A percentile compares a stretch with the other conserved stretches of the same genome.
These are phyloP conservation scores for Beroe forskalii DNA, from an alignment of 37 sponge, comb jelly and placozoan genomes.

Conservation along the genomic window DNA sequence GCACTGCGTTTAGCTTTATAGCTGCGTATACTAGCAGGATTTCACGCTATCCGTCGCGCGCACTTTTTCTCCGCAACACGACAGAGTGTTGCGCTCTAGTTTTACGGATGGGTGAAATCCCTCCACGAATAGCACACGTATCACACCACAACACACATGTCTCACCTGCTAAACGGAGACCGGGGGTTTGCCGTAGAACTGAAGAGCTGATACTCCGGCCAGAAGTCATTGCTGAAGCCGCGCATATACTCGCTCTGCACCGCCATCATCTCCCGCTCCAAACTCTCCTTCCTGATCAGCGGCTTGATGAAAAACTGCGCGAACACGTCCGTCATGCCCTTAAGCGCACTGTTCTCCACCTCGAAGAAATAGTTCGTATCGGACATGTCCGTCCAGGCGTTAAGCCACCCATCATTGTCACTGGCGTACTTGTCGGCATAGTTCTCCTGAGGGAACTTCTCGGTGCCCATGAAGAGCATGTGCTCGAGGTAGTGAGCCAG, in stretches of 20 bases:
- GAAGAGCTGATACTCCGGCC: conserved; percentile 77
- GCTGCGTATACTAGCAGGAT: no score
- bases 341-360: neutral
- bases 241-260: conserved; percentile 87
- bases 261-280: conserved; percentile 77
- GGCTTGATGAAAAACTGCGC: conserved; percentile 34
- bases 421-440: conserved; percentile 47
- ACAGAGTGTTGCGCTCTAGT: no score
- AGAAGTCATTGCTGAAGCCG: conserved; percentile 68
- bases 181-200: neutral
- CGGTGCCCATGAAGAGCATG: conserved; percentile 95
- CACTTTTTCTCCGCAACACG: no score
- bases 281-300: conserved; percentile 49
- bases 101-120: no score
- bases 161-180: conserved; percentile 31
- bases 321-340: neutral
- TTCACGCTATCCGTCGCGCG: no score
- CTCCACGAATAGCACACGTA: no score
- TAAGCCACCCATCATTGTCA: conserved; percentile 36
- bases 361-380: conserved; percentile 41
- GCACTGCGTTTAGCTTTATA: no score
- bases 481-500: conserved; percentile 98
- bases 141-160: no score
- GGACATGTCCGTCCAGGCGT: conserved; percentile 35
- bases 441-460: conserved; percentile 77